phyloP scores from a whole-genome alignment of 2,888 invertebrate genomes.

The Boloria selene region DNA sequence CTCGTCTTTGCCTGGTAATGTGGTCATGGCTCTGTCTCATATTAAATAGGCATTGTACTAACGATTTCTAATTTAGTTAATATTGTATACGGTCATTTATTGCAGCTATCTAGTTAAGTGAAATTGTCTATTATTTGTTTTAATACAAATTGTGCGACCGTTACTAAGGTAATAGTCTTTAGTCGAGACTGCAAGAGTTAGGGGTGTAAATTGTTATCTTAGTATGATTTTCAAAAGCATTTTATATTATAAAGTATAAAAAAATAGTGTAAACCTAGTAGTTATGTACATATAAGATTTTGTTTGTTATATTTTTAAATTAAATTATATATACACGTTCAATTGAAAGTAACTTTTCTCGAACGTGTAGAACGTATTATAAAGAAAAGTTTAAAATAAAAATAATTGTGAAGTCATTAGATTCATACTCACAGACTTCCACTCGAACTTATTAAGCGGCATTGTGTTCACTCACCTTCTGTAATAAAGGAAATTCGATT shows the following conservation, averaged over 20 bases:
- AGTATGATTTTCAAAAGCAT: too few relatives aligned
- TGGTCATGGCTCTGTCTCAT: slow-evolving; percentile 50
- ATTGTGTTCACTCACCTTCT: slow-evolving; percentile 72
- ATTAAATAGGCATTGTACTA: slow-evolving; percentile 46
- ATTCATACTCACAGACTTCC: slow-evolving; percentile 35
- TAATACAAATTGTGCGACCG: background rate
- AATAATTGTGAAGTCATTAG: too few relatives aligned
- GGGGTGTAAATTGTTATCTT: too few relatives aligned
- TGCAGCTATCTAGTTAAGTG: slow-evolving; percentile 18
- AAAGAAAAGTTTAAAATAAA: too few relatives aligned
- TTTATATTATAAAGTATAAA: too few relatives aligned
- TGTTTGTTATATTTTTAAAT: background rate
- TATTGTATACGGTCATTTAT: slow-evolving; percentile 26
- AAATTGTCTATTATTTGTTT: slow-evolving; percentile 29
- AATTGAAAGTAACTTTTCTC: too few relatives aligned
- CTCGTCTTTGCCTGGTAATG: slow-evolving; percentile 67
- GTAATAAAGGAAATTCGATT: slow-evolving; percentile 64
- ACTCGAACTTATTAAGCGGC: slow-evolving; percentile 37
- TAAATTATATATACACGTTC: background rate
- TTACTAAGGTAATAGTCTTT: background rate
- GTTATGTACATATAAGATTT: background rate
- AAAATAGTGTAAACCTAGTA: too few relatives aligned
- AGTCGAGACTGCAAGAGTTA: slow-evolving; percentile 2
- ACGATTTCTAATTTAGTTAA: slow-evolving; percentile 55
- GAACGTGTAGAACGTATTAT: too few relatives aligned